phyloP scores from a whole-genome alignment of 2,797 vertebrate species.

The Pangasius sanitwongsei region DNA sequence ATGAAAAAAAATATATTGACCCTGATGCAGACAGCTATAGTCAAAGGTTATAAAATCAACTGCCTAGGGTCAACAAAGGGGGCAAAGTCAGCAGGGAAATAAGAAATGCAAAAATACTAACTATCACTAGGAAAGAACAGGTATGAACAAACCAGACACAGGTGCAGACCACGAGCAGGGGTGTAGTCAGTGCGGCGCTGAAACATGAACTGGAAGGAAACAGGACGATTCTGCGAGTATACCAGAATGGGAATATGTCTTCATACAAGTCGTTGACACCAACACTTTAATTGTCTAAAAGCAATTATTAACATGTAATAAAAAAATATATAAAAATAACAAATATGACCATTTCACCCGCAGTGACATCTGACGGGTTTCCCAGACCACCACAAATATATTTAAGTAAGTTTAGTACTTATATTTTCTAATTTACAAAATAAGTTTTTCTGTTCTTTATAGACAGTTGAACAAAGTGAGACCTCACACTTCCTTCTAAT shows the following conservation, averaged over 20 bases:
- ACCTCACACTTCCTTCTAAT: background rate
- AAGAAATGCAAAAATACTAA: background rate
- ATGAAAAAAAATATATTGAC: background rate
- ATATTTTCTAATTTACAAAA: background rate
- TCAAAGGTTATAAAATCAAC: background rate
- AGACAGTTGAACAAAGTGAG: background rate
- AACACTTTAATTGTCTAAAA: background rate
- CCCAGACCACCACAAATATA: background rate
- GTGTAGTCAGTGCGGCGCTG: background rate
- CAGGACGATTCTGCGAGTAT: background rate
- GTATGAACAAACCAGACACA: background rate
- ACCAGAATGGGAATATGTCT: background rate
- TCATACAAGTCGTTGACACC: background rate
- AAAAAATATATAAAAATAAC: background rate
- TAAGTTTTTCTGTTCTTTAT: background rate
- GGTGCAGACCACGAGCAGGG: background rate
- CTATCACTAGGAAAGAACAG: background rate
- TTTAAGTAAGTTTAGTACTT: background rate
- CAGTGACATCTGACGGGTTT: background rate
- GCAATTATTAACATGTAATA: background rate
- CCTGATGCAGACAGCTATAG: background rate
- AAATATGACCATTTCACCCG: background rate
- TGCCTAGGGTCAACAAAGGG: background rate
- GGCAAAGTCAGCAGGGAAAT: background rate
- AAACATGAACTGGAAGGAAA: background rate